Conservation (phyloP, 2,797 vertebrate species). For the Oreochromis mossambicus region DNA sequence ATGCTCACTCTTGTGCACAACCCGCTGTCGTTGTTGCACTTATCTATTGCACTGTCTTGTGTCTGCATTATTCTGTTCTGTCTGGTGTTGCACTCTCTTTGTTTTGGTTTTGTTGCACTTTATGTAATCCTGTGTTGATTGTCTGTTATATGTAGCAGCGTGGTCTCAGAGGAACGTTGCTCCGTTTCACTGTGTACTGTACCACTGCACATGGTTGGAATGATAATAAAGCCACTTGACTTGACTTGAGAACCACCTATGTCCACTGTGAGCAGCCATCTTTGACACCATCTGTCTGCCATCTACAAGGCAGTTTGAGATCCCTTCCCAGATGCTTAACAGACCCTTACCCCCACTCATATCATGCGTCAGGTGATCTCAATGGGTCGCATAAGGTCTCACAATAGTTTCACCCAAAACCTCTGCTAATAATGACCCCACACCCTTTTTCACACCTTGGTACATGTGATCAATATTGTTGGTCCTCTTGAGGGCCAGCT, state of each 20-base stretch:
- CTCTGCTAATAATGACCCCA: not conserved
- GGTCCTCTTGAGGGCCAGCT: not conserved
- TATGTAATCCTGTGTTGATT: not conserved
- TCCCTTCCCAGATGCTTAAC: rapidly evolving
- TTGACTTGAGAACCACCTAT: not conserved
- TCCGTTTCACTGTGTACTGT: not conserved
- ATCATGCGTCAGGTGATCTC: not conserved
- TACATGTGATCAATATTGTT: not conserved
- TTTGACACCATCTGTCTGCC: not conserved
- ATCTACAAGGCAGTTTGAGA: not conserved
- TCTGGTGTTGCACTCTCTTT: not conserved
- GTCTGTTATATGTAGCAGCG: not conserved
- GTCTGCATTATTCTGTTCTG: not conserved
- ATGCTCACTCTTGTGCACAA: not conserved
- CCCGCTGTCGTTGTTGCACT: not conserved
- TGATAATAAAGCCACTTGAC: not conserved
- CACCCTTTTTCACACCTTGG: not conserved
- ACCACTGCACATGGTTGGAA: not conserved
- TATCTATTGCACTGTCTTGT: not conserved
- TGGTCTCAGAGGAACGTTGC: not conserved
- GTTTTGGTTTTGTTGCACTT: not conserved
- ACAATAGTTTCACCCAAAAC: not conserved
- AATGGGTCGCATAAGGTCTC: not conserved
- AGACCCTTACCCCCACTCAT: not conserved
- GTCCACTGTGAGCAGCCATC: not conserved